Evolutionary conservation across 2,113 vertebrate genomes (phyloP).

Genomic region (Misgurnus anguillicaudatus): DNA sequence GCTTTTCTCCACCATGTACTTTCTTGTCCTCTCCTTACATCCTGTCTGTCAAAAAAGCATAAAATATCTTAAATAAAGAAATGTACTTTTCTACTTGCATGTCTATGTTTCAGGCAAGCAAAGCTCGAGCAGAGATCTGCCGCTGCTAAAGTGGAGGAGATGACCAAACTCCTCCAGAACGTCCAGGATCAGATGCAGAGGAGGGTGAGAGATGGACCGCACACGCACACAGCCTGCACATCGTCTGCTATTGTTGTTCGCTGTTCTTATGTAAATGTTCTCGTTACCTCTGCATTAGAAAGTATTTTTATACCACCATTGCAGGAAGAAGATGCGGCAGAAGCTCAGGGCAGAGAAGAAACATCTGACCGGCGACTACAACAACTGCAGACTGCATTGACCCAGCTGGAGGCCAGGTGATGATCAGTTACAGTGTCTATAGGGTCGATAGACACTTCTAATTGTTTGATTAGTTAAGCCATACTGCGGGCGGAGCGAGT

Average conservation of each 20-base stretch:
- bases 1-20: not conserved
- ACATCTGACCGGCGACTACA: conserved; percentile 81
- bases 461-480: no score
- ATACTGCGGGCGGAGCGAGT: no score
- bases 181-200: conserved; percentile 81
- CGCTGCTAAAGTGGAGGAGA: conserved; percentile 82
- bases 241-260: not conserved
- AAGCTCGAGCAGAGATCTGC: conserved; percentile 82
- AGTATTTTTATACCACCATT: conserved; percentile 30
- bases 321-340: conserved; percentile 81
- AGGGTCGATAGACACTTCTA: no score
- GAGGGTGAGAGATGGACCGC: conserved; percentile 70
- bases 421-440: not conserved
- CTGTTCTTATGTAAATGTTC: not conserved
- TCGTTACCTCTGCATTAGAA: not conserved
- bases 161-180: conserved; percentile 77
- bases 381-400: conserved; percentile 81
- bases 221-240: not conserved
- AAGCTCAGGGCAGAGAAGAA: conserved; percentile 81
- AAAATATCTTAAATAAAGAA: no score
- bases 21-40: not conserved
- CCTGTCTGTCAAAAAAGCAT: no score
- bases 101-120: conserved; percentile 73
- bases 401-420: conserved; percentile 85
- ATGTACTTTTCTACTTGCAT: conserved; percentile 15